Evolutionary conservation across 2,797 vertebrate genomes (phyloP).

Genomic region (Aselliscus stoliczkanus): DNA sequence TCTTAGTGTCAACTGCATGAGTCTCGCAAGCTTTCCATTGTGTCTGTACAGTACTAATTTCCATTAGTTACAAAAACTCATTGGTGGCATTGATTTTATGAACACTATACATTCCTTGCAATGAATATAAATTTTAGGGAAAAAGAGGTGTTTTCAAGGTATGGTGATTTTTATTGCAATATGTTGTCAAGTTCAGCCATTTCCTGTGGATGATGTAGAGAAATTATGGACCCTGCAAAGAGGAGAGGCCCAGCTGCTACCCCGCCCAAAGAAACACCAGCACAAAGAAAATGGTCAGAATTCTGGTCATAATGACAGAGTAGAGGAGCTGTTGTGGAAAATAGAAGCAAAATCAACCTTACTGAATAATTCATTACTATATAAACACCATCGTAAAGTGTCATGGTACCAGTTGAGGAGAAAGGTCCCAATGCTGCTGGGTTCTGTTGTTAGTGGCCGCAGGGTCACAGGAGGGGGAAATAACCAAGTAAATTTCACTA

Average conservation of each 20-base stretch:
- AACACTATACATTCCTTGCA: not conserved
- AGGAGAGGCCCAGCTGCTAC: not conserved
- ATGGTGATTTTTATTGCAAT: not conserved
- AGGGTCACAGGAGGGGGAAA: not conserved
- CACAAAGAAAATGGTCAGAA: not conserved
- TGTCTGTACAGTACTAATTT: not conserved
- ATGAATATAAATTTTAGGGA: not conserved
- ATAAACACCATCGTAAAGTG: not conserved
- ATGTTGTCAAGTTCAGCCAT: not conserved
- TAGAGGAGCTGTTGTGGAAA: not conserved
- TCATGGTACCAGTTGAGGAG: not conserved
- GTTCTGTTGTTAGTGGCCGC: not conserved
- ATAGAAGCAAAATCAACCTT: conserved; percentile 31
- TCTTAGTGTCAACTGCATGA: not conserved
- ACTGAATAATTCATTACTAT: conserved; percentile 49
- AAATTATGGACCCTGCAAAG: not conserved
- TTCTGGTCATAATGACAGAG: not conserved
- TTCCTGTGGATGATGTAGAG: not conserved
- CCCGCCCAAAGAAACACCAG: not conserved
- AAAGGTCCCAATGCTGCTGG: not conserved
- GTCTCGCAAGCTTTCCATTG: not conserved
- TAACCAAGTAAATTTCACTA: not conserved
- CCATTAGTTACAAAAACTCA: not conserved
- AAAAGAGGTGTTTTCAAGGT: not conserved
- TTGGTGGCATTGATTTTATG: not conserved